These are phyloP conservation scores for Babyrousa celebensis DNA, from an alignment of 2,797 vertebrate species.

Conservation along the genomic window DNA sequence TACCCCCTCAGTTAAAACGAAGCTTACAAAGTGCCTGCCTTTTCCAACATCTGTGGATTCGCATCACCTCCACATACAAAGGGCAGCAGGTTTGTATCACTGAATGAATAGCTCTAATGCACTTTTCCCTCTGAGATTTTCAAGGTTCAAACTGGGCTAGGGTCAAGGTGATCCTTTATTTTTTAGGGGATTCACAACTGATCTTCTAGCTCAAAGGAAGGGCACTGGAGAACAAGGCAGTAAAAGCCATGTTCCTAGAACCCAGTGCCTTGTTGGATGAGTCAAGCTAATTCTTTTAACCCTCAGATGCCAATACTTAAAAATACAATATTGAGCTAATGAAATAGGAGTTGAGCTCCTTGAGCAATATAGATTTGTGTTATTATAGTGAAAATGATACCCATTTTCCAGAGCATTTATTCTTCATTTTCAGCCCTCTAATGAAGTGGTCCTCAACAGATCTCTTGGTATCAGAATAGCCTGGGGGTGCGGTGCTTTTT, in stretches of 20 bases:
- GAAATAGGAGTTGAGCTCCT: neutral
- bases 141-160: neutral
- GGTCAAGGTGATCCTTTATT: neutral
- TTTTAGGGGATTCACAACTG: neutral
- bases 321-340: slow-evolving; percentile 23
- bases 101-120: neutral
- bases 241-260: neutral
- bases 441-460: neutral
- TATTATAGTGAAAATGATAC: neutral
- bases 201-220: slow-evolving; percentile 17
- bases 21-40: neutral
- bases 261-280: neutral
- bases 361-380: neutral
- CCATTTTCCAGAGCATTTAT: neutral
- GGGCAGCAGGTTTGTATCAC: neutral
- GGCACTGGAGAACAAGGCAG: neutral
- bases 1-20: neutral
- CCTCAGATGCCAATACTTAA: neutral
- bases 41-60: neutral
- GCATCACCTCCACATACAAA: neutral
- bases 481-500: no score
- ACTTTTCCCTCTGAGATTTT: neutral
- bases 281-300: neutral
- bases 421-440: neutral
- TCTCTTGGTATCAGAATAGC: neutral